Conservation (phyloP, 2,113 vertebrate genomes). For the Erythrocercus mccallii region DNA sequence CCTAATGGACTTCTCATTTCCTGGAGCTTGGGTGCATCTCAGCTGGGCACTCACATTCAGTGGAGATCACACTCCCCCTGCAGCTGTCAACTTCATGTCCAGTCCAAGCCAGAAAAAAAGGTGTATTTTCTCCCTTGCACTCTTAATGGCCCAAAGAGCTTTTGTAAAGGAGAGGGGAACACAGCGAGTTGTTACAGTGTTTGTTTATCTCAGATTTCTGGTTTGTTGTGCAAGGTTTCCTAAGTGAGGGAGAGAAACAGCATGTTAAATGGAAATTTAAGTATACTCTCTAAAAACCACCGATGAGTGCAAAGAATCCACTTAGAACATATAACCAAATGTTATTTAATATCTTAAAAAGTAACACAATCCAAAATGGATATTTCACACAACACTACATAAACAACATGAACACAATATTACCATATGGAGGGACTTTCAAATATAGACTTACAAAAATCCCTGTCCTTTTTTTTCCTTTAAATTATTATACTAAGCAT, state of each 20-base stretch:
- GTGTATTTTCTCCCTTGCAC: not conserved
- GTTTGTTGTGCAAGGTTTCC: not conserved
- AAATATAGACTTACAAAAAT: slow-evolving; percentile 98
- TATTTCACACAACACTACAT: slow-evolving; percentile 97
- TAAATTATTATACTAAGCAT: slow-evolving; percentile 96
- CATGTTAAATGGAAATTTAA: not conserved
- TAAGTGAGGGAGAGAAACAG: not conserved
- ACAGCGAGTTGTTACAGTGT: not conserved
- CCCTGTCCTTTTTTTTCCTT: slow-evolving; percentile 86
- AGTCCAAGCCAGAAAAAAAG: not conserved
- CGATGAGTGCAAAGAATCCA: slow-evolving; percentile 71
- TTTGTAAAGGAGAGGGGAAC: not conserved
- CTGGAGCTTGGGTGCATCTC: not conserved
- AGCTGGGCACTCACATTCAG: not conserved
- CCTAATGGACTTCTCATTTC: not conserved
- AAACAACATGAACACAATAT: slow-evolving; percentile 94
- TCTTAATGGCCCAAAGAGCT: not conserved
- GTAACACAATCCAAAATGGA: slow-evolving; percentile 97
- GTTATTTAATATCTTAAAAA: slow-evolving; percentile 99
- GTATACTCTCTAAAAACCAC: slow-evolving; percentile 15
- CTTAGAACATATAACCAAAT: slow-evolving; percentile 89
- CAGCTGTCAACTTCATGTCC: fast-evolving
- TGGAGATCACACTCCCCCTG: not conserved
- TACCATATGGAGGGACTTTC: slow-evolving; percentile 96
- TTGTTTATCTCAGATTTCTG: not conserved